Evolutionary conservation across 2,113 vertebrate genomes (phyloP).

Genomic region (Corythornis vintsioides): DNA sequence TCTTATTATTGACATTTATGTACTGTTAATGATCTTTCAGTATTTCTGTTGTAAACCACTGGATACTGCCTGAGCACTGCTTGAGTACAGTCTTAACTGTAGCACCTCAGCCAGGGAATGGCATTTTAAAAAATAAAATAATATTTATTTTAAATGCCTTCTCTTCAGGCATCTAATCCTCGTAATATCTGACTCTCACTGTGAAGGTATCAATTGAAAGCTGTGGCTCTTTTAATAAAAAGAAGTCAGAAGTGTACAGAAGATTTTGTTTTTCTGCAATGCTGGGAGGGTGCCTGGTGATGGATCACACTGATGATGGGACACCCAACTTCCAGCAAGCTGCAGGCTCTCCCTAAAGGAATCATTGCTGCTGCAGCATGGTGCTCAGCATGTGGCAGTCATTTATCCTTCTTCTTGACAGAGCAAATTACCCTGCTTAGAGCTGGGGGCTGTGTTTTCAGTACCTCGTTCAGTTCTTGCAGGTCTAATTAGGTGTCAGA

Average conservation of each 20-base stretch:
- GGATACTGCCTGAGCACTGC: neutral
- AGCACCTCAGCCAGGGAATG: neutral
- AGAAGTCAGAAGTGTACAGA: neutral
- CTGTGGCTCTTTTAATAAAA: neutral
- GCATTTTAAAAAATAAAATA: neutral
- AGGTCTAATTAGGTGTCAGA: neutral
- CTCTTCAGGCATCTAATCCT: neutral
- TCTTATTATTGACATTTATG: neutral
- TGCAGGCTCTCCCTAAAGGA: neutral
- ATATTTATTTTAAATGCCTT: constrained; percentile 9
- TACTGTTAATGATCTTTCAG: neutral
- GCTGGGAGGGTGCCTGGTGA: neutral
- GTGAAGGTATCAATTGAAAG: constrained; percentile 22
- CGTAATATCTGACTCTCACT: neutral
- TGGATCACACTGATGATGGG: neutral
- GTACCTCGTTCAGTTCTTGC: neutral
- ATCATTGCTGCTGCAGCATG: neutral
- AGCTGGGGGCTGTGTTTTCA: neutral
- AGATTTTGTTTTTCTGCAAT: neutral
- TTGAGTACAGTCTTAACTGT: neutral
- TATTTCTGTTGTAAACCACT: neutral
- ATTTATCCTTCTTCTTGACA: constrained; percentile 32
- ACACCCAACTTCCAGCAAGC: neutral
- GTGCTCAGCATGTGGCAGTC: neutral
- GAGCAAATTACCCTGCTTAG: neutral